phyloP scores from a whole-genome alignment of 2,113 vertebrate genomes.

The Caretta caretta region DNA sequence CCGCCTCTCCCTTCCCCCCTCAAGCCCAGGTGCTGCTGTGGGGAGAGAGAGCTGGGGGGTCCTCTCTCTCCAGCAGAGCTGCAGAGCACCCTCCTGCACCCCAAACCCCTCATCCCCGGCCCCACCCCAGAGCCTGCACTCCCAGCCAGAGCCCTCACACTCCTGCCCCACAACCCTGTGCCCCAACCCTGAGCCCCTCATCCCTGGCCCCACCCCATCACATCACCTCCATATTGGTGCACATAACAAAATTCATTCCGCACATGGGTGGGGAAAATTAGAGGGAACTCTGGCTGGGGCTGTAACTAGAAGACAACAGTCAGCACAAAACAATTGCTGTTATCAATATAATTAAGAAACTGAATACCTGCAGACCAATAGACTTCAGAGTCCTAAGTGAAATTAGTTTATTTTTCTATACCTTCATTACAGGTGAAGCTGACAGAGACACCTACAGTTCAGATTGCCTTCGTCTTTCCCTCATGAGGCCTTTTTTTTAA shows the following conservation, averaged over 20 bases:
- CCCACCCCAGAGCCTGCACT: background rate
- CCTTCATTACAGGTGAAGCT: background rate
- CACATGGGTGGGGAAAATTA: too few species aligned
- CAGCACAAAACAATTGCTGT: slow-evolving; percentile 70
- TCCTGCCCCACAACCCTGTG: too few species aligned
- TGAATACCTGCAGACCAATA: slow-evolving; percentile 25
- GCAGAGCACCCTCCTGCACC: rapidly evolving
- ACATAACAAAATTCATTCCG: too few species aligned
- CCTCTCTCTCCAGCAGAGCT: too few species aligned
- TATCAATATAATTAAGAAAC: slow-evolving; percentile 70
- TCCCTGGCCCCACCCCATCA: too few species aligned
- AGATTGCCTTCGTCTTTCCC: slow-evolving; percentile 28
- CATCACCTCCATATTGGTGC: too few species aligned
- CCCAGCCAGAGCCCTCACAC: too few species aligned
- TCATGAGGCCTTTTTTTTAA: slow-evolving; percentile 21
- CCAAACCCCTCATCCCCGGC: rapidly evolving
- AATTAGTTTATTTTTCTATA: background rate
- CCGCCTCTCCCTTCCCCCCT: too few species aligned
- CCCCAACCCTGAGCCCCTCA: too few species aligned
- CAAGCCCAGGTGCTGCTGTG: too few species aligned
- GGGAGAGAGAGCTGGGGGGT: too few species aligned
- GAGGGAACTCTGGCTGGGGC: too few species aligned
- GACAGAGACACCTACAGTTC: background rate
- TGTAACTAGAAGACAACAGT: slow-evolving; percentile 61
- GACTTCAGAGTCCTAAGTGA: slow-evolving; percentile 21